Evolutionary conservation across 2,113 vertebrate genomes (phyloP).

Genomic region (Catharus bicknelli): DNA sequence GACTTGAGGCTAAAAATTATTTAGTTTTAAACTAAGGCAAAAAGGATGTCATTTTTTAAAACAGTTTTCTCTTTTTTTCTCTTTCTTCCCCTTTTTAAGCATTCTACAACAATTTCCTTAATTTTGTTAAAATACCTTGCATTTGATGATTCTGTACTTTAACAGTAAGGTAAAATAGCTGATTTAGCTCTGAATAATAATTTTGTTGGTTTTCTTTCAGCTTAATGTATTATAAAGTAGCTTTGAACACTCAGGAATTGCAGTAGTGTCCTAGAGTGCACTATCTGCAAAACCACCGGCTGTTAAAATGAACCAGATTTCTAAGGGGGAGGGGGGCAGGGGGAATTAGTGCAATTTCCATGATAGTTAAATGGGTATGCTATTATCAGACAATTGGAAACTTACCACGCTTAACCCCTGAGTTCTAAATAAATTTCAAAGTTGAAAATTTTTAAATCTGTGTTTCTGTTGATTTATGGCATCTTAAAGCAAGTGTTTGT

Average conservation of each 20-base stretch:
- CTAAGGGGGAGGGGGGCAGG: neutral
- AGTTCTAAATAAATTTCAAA: constrained; percentile 64
- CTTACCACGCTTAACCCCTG: constrained; percentile 28
- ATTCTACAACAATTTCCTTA: neutral
- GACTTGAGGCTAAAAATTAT: neutral
- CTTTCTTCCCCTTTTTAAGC: neutral
- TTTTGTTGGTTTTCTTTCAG: constrained; percentile 27
- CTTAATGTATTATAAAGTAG: constrained; percentile 19
- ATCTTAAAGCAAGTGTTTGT: neutral
- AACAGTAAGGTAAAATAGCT: neutral
- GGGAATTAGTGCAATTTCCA: constrained; percentile 39
- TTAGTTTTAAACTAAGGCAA: neutral
- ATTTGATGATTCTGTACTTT: constrained; percentile 5
- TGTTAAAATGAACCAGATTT: constrained; percentile 48
- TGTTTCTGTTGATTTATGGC: constrained; percentile 52
- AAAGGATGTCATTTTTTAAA: neutral
- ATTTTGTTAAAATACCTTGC: neutral
- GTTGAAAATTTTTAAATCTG: constrained; percentile 62
- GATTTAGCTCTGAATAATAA: constrained; percentile 5
- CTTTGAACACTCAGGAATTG: constrained; percentile 58
- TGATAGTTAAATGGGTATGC: constrained; percentile 26
- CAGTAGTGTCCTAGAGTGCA: constrained; percentile 24
- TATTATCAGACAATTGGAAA: constrained; percentile 52
- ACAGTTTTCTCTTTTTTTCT: neutral
- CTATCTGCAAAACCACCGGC: constrained; percentile 34